Evolutionary conservation across 2,888 invertebrate genomes (phyloP), one percentile per base, ranked within the genome.

Genomic region (Mythimna pallens): DNA sequence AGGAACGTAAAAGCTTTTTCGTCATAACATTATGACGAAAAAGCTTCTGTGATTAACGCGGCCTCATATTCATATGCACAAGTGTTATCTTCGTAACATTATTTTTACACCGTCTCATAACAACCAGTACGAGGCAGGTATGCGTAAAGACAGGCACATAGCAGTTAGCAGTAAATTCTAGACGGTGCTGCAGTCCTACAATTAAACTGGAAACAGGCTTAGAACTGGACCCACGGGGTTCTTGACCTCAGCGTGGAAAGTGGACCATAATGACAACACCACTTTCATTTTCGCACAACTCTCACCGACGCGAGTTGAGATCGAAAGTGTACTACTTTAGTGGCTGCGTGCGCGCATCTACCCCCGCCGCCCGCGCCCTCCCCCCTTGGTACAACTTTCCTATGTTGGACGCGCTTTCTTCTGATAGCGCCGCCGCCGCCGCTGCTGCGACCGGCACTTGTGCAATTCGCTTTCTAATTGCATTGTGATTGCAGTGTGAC

Each of bases 221-320:
- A 92, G 91, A 92, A 89, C 90, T 88, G 89, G 91, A 89, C 89
- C 75, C 82, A 78, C 88, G 89, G 89, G 96, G 94, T 95, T 93
- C 92, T 95, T 93, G 94, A 95, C 95, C 96, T 91, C 92, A 86
- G 80, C 91, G 91, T 94, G 94, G 95, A 96, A 96, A 96, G 96
- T 96, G 93, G 93, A 95, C 92, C 95, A 95, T 94, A 94, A 95
- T 95, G 93, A 94, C 96, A 94, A 88, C 88, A 96, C 94, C 93
- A 97, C 97, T 96, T 97, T 97, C 97, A 96, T 97, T 97, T 97
- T 97, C 96, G 94, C 95, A 95, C 96, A 96, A 96, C 97, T 97
- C 96, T 96, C 95, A 95, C 95, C 92, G 88, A 87, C 90, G 93
- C 93, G 92, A 92, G 93, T 93, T 86, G 94, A 95, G 94, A 96